Percentiles rank a stretch among this genome's conserved stretches.
Conservation (phyloP, 2,113 vertebrate genomes). For the Otocyon megalotis region DNA sequence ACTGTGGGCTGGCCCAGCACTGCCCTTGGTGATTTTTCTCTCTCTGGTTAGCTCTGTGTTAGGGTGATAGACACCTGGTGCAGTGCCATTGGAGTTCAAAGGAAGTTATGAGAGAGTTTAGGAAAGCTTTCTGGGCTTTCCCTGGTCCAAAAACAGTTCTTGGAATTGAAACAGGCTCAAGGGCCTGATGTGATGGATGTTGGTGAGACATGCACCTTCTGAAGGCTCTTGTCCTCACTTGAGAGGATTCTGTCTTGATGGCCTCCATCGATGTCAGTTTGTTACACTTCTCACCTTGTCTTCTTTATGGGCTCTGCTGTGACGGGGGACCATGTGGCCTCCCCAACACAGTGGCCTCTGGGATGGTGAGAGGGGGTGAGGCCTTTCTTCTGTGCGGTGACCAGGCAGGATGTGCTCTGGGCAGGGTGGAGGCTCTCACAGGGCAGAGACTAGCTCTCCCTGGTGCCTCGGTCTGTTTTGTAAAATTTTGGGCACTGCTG, state of each 20-base stretch:
- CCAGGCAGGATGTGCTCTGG: background rate
- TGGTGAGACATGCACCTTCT: background rate
- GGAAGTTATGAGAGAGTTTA: constrained; percentile 63
- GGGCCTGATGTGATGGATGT: background rate
- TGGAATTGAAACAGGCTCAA: constrained; percentile 27
- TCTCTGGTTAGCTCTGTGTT: background rate
- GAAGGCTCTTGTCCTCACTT: background rate
- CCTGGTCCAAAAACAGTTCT: constrained; percentile 51
- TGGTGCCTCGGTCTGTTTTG: background rate
- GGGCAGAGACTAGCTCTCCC: background rate
- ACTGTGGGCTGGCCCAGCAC: background rate
- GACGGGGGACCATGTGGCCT: background rate
- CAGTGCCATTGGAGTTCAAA: background rate
- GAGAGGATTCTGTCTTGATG: background rate
- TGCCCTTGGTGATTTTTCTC: constrained; percentile 55
- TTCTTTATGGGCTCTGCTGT: background rate
- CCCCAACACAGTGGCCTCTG: background rate
- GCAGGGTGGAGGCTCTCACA: background rate
- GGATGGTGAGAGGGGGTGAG: background rate
- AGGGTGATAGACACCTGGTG: background rate
- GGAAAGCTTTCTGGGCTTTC: constrained; percentile 57
- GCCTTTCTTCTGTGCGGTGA: background rate
- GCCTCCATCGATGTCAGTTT: no score
- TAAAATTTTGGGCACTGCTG: background rate
- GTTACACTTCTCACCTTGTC: background rate